These are phyloP conservation scores for Lasiommata megera DNA, from an alignment of 2,888 invertebrate species.

Conservation along the genomic window DNA sequence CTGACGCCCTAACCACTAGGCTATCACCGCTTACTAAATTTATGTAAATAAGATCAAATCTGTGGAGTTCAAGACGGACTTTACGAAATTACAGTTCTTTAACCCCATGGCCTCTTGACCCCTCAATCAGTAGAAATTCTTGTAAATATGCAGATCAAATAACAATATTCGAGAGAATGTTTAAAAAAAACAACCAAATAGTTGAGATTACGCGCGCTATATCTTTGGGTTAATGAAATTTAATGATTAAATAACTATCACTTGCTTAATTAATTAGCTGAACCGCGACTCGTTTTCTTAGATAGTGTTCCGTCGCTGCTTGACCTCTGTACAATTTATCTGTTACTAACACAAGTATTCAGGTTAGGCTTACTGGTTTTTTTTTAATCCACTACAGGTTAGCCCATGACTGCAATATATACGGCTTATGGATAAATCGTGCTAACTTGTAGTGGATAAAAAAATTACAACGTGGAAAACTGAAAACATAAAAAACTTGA, in stretches of 20 bases:
- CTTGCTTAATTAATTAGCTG: constrained; percentile 5
- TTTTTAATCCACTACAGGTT: background rate
- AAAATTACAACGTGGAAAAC: no score
- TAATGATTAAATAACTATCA: constrained; percentile 2
- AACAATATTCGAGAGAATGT: background rate
- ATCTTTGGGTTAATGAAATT: constrained; percentile 7
- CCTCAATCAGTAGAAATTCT: background rate
- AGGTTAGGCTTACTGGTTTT: no score
- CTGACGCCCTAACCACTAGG: no score
- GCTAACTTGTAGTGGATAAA: no score
- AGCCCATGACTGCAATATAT: background rate
- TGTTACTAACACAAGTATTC: background rate
- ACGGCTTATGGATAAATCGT: no score
- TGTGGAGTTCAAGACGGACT: background rate
- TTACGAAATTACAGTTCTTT: constrained; percentile 1
- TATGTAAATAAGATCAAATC: background rate
- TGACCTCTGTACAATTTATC: background rate
- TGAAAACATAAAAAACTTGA: no score
- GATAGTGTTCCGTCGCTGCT: background rate
- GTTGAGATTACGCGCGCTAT: background rate
- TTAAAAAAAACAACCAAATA: background rate
- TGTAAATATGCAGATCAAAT: constrained; percentile 3
- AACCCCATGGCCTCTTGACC: constrained; percentile 1
- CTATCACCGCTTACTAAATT: background rate
- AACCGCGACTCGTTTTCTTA: background rate